Conservation (phyloP, 2,888 invertebrate species). For the Oscheius sp. region DNA sequence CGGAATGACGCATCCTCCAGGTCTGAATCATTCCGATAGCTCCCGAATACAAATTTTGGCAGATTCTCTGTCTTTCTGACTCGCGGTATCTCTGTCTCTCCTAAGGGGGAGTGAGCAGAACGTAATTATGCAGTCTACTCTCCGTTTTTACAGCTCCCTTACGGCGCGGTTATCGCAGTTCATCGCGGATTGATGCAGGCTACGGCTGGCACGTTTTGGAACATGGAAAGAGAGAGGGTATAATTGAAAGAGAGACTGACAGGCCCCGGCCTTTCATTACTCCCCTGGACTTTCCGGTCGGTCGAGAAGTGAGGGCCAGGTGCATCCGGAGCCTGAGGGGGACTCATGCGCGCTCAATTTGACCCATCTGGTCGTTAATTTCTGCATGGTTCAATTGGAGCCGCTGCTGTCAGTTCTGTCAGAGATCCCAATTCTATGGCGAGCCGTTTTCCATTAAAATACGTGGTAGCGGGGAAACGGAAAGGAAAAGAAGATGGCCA, state of each 20-base stretch:
- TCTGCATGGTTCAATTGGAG: constrained; percentile 20
- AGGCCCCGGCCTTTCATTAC: neutral
- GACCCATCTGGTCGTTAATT: constrained; percentile 35
- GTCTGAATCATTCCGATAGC: constrained; percentile 4
- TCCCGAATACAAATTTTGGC: too few species aligned
- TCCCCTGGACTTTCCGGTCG: constrained; percentile 10
- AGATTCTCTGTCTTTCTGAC: too few species aligned
- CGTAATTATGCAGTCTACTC: constrained; percentile 20
- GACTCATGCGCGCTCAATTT: constrained; percentile 31
- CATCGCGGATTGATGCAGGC: neutral
- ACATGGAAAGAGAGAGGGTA: neutral
- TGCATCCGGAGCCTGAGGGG: neutral
- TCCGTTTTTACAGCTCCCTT: constrained; percentile 13
- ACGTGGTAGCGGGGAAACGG: neutral
- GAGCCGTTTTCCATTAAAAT: constrained; percentile 13
- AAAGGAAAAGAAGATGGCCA: neutral
- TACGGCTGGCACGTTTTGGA: constrained; percentile 6
- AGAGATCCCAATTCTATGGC: neutral
- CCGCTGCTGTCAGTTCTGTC: constrained; percentile 18
- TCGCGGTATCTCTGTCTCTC: neutral
- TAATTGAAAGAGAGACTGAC: constrained; percentile 2
- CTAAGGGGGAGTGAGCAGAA: neutral
- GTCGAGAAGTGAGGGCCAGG: neutral
- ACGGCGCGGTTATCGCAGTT: constrained; percentile 14
- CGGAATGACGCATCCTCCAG: too few species aligned